Conservation (phyloP, 53 echinoderm and acorn worm species). For the Stichopus horrens region DNA sequence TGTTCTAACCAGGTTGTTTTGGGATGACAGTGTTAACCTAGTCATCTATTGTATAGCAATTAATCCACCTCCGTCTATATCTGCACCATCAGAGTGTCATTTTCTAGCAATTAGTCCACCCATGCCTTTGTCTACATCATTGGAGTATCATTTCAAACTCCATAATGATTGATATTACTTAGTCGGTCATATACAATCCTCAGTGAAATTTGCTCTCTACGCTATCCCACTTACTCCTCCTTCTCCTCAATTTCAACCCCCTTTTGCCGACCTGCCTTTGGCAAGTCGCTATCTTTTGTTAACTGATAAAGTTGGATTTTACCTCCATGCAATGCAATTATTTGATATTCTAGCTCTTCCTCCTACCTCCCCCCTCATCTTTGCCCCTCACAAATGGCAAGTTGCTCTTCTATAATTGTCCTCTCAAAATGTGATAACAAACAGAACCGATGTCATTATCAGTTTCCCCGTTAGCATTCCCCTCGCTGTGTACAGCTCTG, state of each 20-base stretch:
- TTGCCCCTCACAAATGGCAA: conserved; percentile 3
- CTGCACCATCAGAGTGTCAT: too few species aligned
- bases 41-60: too few species aligned
- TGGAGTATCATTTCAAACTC: too few species aligned
- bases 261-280: background rate
- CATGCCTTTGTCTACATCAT: too few species aligned
- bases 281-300: background rate
- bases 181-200: too few species aligned
- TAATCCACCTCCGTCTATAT: too few species aligned
- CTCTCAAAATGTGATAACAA: background rate
- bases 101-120: too few species aligned
- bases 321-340: background rate
- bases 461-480: background rate
- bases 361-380: background rate
- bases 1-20: too few species aligned
- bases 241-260: background rate
- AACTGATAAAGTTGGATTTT: background rate
- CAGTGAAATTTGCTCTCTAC: too few species aligned
- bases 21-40: too few species aligned
- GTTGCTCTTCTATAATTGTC: background rate
- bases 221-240: background rate
- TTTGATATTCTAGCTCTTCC: background rate
- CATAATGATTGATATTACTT: too few species aligned
- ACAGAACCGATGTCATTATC: background rate
- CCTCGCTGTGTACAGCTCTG: background rate